Evolutionary conservation across 2,888 invertebrate genomes (phyloP).

Genomic region (Drosophila anceps): DNA sequence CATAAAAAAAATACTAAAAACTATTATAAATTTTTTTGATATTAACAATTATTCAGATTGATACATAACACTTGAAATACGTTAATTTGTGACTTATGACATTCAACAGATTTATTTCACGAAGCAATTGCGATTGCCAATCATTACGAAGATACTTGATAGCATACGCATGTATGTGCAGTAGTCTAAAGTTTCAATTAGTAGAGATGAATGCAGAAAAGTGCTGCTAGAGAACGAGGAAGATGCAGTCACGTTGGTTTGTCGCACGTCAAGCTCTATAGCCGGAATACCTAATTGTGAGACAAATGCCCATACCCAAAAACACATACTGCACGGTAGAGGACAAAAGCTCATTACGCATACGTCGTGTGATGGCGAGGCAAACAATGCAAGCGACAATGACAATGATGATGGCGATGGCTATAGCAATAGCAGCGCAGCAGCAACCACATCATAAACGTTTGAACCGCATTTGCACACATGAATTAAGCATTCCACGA

Average conservation of each 20-base stretch:
- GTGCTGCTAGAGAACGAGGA: not conserved
- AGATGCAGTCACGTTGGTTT: slow-evolving; percentile 35
- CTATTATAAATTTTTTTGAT: no score
- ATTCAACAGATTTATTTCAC: not conserved
- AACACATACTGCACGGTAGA: slow-evolving; percentile 30
- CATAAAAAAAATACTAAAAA: no score
- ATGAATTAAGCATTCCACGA: slow-evolving; percentile 77
- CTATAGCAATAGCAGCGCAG: slow-evolving; percentile 9
- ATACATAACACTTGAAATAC: no score
- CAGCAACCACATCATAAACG: slow-evolving; percentile 71
- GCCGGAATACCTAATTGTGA: slow-evolving; percentile 75
- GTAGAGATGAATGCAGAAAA: not conserved
- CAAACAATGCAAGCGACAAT: slow-evolving; percentile 62
- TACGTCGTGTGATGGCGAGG: slow-evolving; percentile 64
- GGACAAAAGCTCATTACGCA: slow-evolving; percentile 71
- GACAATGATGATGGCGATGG: slow-evolving; percentile 29
- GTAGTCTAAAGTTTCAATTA: slow-evolving; percentile 38
- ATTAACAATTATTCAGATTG: no score
- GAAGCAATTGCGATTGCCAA: not conserved
- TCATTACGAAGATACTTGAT: slow-evolving; percentile 4
- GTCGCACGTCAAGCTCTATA: slow-evolving; percentile 51
- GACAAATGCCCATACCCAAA: slow-evolving; percentile 48
- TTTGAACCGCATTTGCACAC: slow-evolving; percentile 75
- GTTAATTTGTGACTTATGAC: no score
- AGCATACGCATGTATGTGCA: slow-evolving; percentile 1